phyloP scores from a whole-genome alignment of 2,113 vertebrate genomes.

The Cyprinus carpio region DNA sequence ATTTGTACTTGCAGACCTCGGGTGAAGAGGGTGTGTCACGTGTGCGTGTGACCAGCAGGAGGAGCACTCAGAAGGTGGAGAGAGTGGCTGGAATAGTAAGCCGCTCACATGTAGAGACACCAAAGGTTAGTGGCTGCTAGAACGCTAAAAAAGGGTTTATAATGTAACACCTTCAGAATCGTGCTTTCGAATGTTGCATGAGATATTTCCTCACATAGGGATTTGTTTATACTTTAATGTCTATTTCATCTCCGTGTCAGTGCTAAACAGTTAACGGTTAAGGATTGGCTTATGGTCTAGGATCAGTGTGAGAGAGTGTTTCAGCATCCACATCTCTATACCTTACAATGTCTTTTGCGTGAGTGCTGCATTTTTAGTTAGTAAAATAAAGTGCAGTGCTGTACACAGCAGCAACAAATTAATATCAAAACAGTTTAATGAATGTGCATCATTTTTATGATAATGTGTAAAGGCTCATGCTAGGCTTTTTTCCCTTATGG shows the following conservation, averaged over 20 bases:
- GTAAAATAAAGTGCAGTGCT: neutral
- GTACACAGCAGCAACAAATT: neutral
- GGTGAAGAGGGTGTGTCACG: slow-evolving; percentile 67
- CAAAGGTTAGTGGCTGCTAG: slow-evolving; percentile 68
- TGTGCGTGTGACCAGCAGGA: slow-evolving; percentile 76
- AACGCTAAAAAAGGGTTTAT: neutral
- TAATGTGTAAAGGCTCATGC: too few species aligned
- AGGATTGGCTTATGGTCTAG: too few species aligned
- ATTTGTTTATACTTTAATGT: neutral
- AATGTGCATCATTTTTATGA: too few species aligned
- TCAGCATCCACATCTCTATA: too few species aligned
- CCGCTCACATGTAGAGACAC: slow-evolving; percentile 68
- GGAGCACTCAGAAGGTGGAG: slow-evolving; percentile 76
- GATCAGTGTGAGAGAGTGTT: too few species aligned
- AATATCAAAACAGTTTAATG: neutral
- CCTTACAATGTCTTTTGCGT: too few species aligned
- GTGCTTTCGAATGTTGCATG: neutral
- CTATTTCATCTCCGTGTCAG: neutral
- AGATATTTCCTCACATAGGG: neutral
- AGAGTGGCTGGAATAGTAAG: slow-evolving; percentile 73
- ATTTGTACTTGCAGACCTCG: slow-evolving; percentile 38
- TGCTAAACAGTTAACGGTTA: neutral
- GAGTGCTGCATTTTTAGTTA: too few species aligned
- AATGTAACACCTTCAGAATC: neutral
- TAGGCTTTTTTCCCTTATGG: too few species aligned